Evolutionary conservation across 2,888 invertebrate genomes (phyloP).

Genomic region (Proisotoma minuta): DNA sequence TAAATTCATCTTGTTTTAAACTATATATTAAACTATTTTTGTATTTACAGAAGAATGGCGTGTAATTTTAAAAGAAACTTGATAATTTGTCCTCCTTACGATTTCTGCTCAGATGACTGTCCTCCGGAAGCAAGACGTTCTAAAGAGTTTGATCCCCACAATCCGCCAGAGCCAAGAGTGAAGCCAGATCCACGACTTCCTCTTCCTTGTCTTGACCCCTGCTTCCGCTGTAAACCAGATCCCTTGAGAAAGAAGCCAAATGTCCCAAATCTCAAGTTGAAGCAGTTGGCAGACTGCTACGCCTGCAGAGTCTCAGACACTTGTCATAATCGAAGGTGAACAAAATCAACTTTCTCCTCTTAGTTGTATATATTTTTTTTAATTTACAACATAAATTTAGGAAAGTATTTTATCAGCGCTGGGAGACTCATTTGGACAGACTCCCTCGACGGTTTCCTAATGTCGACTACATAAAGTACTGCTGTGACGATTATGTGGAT

Average conservation of each 20-base stretch:
- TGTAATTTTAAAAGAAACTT: background rate
- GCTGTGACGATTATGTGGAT: conserved; percentile 44
- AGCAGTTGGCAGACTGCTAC: conserved; percentile 34
- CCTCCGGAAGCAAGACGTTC: conserved; percentile 12
- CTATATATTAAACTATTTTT: too few relatives aligned
- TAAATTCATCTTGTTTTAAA: too few relatives aligned
- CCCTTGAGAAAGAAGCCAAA: conserved; percentile 29
- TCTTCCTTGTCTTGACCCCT: conserved; percentile 25
- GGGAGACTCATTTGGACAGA: conserved; percentile 36
- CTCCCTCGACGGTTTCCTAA: conserved; percentile 27
- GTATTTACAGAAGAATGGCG: too few relatives aligned
- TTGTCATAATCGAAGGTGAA: conserved; percentile 24
- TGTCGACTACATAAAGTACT: conserved; percentile 40
- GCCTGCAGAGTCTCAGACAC: conserved; percentile 30
- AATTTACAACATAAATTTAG: too few relatives aligned
- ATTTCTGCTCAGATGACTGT: conserved; percentile 19
- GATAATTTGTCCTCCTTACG: conserved; percentile 19
- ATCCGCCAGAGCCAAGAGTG: conserved; percentile 21
- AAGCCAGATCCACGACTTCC: conserved; percentile 36
- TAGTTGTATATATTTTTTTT: too few relatives aligned
- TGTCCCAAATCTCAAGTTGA: conserved; percentile 32
- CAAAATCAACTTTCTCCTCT: background rate
- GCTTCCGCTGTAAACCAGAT: conserved; percentile 33
- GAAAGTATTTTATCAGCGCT: conserved; percentile 34
- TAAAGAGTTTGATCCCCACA: conserved; percentile 27